phyloP scores from a whole-genome alignment of 2,113 vertebrate species.

The Nothoprocta pentlandii region DNA sequence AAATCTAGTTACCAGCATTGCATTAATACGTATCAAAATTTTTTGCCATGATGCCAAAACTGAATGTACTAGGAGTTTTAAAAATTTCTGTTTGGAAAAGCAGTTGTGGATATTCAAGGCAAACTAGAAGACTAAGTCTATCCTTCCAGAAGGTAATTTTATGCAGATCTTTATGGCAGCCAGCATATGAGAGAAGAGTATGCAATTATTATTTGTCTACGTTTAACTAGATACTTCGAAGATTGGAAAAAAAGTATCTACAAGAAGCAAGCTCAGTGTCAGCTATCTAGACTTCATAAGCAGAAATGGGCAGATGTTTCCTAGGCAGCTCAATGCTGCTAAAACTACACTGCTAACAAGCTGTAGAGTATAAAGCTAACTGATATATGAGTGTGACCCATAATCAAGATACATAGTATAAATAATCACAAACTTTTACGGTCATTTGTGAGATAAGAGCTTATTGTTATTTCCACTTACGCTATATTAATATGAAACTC shows the following conservation, averaged over 20 bases:
- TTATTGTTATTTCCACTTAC: background rate
- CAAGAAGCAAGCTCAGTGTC: background rate
- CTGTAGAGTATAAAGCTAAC: background rate
- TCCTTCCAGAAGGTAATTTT: background rate
- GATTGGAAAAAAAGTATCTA: background rate
- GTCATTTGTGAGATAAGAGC: background rate
- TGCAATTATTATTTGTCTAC: background rate
- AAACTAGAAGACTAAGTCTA: background rate
- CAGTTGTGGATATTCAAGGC: background rate
- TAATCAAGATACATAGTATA: background rate
- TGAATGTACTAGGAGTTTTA: background rate
- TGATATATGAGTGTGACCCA: background rate
- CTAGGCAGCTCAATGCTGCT: background rate
- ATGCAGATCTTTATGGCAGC: background rate
- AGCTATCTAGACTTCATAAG: fast-evolving
- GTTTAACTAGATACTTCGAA: background rate
- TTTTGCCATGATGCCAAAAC: background rate
- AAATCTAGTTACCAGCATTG: background rate
- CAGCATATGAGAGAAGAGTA: background rate
- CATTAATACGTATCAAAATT: background rate
- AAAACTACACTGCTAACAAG: background rate
- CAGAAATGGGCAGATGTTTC: background rate
- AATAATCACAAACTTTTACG: background rate
- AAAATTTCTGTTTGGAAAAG: background rate
- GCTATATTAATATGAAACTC: background rate